Conservation (phyloP, 2,113 vertebrate genomes). For the Potamarius usumacintae region DNA sequence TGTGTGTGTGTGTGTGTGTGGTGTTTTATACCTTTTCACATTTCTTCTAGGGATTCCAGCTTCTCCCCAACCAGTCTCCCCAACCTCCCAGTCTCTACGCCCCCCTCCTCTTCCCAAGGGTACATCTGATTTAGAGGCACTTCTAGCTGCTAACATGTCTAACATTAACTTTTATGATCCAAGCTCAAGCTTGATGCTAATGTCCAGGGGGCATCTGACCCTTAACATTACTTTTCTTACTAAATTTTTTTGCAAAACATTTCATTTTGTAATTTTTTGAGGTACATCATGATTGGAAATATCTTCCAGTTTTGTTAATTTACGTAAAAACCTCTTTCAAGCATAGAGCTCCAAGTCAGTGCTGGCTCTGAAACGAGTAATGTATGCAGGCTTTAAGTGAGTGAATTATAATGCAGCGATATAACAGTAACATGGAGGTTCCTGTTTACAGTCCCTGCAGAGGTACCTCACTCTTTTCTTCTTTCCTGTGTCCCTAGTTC, state of each 20-base stretch:
- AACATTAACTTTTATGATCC: conserved; percentile 30
- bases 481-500: conserved; percentile 82
- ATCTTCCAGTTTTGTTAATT: not conserved
- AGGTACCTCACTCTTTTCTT: conserved; percentile 71
- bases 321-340: not conserved
- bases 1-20: conserved; percentile 41
- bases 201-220: not conserved
- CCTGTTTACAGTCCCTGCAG: conserved; percentile 37
- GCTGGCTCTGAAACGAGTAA: not conserved
- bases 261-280: not conserved
- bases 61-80: conserved; percentile 74
- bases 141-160: conserved; percentile 34
- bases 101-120: conserved; percentile 74
- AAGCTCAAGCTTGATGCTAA: conserved; percentile 24
- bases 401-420: not conserved
- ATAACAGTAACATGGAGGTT: not conserved
- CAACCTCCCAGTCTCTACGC: conserved; percentile 69
- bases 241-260: not conserved
- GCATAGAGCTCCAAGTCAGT: not conserved
- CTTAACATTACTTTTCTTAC: conserved; percentile 21
- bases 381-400: not conserved
- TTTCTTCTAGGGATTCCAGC: conserved; percentile 74
- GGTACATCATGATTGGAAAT: not conserved
- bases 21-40: conserved; percentile 65
- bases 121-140: conserved; percentile 70